Evolutionary conservation across 2,797 vertebrate genomes (phyloP).

Genomic region (Micrastur ruficollis): DNA sequence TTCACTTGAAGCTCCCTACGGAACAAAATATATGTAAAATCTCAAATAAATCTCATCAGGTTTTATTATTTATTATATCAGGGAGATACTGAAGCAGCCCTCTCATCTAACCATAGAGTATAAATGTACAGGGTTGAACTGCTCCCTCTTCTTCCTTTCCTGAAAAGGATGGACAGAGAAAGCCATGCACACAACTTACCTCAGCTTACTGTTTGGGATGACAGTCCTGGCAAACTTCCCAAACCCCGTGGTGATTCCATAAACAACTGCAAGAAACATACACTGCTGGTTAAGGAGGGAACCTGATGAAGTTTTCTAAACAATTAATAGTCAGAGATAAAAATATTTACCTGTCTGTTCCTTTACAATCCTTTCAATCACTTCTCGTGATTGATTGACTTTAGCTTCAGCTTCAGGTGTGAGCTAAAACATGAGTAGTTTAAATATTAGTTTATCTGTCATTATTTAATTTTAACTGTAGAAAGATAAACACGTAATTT

Average conservation of each 20-base stretch:
- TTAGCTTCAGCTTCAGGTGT: constrained; percentile 83
- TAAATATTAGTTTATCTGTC: background rate
- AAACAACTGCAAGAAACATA: constrained; percentile 84
- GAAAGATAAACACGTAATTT: background rate
- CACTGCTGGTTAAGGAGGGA: background rate
- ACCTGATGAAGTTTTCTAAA: background rate
- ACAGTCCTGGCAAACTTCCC: constrained; percentile 97
- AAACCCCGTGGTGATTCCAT: constrained; percentile 97
- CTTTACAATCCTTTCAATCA: constrained; percentile 92
- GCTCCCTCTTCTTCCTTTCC: background rate
- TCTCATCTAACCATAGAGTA: background rate
- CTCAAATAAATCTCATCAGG: background rate
- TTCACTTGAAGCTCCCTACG: constrained; percentile 94
- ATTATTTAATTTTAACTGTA: background rate
- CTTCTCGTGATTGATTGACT: constrained; percentile 86
- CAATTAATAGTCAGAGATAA: background rate
- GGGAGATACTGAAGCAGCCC: background rate
- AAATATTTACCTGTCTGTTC: constrained; percentile 86
- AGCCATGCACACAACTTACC: constrained; percentile 73
- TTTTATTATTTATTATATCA: background rate
- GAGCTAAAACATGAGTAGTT: constrained; percentile 75
- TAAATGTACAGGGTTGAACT: background rate
- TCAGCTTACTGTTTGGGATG: constrained; percentile 90
- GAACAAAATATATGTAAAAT: background rate
- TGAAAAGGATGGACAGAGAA: background rate